Base-by-base conservation (phyloP, 2,888 invertebrate species). In the Nomada goodeniana region DNA sequence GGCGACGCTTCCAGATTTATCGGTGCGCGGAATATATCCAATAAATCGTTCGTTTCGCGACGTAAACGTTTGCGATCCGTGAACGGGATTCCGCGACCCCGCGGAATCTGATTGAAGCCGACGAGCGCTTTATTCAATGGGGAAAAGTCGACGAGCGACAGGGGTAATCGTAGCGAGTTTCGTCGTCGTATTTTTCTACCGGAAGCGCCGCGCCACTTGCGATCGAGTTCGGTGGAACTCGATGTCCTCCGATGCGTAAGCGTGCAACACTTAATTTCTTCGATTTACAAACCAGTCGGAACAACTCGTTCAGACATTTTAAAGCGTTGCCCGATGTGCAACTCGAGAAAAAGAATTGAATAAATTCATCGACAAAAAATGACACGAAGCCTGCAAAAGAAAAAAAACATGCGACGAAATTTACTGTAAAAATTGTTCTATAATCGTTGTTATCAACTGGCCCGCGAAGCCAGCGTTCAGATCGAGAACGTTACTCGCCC, bases 11-110 rank as follows among this genome's bases (percentile, higher is more conserved):
- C 26, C 67, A 60, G 81, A 82, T 82, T 77, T 77, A 82, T 80
- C 64, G 85, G 74, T n/a, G 50, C 74, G 61, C 64, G 75, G 72
- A 78, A 76, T 82, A 80, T 82, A 61, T 20, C 77, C 77, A 77
- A 85, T 86, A 86, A 85, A 86, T 82, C 76, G 75, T 73, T 61
- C 76, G 68, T 63, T 78, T 80, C 53, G 23, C 77, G 50, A 76
- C 76, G 76, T 68, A 63, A 80, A 79, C 79, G 71, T 36, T 65
- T 20, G 63, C 80, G 65, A 78, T 82, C 73, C 67, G 72, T 75
- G 82, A 85, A 85, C 77, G 78, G 76, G 85, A 85, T 86, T 80
- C 70, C 63, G 36, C 23, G 50, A 47, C 60, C n/a, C 61, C 42
- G 50, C 57, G 53, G 26, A 60, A 71, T 74, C 67, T 70, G 76